Evolutionary conservation across 2,888 invertebrate genomes (phyloP).

Genomic region (Pyrrhosoma nymphula): DNA sequence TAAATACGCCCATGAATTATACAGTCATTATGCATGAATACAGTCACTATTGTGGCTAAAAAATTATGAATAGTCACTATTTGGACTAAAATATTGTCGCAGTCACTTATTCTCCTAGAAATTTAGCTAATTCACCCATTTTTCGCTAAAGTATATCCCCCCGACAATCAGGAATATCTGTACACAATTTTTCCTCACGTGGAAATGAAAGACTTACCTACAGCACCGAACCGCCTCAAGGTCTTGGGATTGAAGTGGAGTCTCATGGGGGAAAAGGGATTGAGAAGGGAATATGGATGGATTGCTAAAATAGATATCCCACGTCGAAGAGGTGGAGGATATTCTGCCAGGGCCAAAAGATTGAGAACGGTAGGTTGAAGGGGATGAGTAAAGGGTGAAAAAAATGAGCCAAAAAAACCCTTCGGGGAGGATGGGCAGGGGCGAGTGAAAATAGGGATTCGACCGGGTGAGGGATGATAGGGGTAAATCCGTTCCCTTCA

Average conservation of each 20-base stretch:
- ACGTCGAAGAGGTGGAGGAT: neutral
- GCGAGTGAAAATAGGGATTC: neutral
- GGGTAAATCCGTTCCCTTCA: neutral
- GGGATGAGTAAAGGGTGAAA: neutral
- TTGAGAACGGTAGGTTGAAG: neutral
- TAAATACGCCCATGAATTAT: too few relatives aligned
- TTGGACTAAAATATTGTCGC: too few relatives aligned
- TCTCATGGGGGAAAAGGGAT: too few relatives aligned
- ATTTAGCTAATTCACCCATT: neutral
- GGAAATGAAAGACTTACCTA: neutral
- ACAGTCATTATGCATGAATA: too few relatives aligned
- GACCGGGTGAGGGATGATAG: slow-evolving; percentile 9
- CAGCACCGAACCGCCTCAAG: neutral
- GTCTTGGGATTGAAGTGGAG: neutral
- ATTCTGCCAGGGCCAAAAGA: neutral
- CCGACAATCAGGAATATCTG: neutral
- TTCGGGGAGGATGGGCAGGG: neutral
- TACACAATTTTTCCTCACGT: neutral
- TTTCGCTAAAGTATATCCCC: neutral
- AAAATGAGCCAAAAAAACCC: neutral
- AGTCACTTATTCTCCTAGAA: neutral
- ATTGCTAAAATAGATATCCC: neutral
- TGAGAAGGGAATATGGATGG: neutral
- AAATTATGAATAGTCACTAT: too few relatives aligned
- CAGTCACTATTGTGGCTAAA: too few relatives aligned